Evolutionary conservation across 2,113 vertebrate genomes (phyloP).

Genomic region (Oceanodroma tethys): DNA sequence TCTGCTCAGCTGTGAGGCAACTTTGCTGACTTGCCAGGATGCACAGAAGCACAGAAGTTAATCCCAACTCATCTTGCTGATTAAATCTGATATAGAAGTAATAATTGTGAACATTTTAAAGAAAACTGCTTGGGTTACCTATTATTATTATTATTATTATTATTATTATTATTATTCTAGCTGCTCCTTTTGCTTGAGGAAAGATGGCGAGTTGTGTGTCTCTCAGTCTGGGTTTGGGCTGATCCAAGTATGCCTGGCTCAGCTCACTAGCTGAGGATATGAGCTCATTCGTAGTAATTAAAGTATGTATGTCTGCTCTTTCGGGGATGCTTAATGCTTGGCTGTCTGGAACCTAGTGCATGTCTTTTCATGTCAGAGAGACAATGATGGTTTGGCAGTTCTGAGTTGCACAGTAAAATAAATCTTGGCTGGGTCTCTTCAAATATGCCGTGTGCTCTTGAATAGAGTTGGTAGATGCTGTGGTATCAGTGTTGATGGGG

Average conservation of each 20-base stretch:
- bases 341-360: background rate
- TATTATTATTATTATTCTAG: background rate
- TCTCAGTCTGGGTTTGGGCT: background rate
- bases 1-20: background rate
- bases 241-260: background rate
- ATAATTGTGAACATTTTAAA: background rate
- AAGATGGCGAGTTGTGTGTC: background rate
- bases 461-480: background rate
- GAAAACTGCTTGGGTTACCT: background rate
- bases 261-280: background rate
- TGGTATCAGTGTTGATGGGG: background rate
- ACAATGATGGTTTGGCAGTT: background rate
- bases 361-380: background rate
- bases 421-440: background rate
- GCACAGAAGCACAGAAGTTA: background rate
- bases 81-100: background rate
- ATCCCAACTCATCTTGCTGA: background rate
- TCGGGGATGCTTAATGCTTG: background rate
- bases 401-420: background rate
- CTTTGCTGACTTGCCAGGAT: background rate
- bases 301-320: background rate
- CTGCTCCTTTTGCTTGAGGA: background rate
- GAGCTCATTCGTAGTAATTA: constrained; percentile 8
- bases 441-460: background rate
- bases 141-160: background rate